Evolutionary conservation across 2,888 invertebrate genomes (phyloP).

Genomic region (Dicranocentrus wangi): DNA sequence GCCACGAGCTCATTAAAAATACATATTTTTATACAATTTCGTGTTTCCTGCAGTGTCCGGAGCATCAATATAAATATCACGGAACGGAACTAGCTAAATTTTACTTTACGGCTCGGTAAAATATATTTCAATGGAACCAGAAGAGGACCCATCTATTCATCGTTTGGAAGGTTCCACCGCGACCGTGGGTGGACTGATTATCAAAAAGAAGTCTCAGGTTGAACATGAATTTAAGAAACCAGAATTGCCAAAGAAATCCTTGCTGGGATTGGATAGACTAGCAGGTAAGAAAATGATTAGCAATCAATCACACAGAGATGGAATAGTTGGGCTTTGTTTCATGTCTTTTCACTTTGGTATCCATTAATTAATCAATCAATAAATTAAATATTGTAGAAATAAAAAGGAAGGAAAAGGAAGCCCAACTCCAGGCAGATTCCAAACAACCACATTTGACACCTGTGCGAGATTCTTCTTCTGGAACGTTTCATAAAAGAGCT

Average conservation of each 20-base stretch:
- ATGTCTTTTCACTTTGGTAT: too few relatives aligned
- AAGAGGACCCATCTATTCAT: slow-evolving; percentile 79
- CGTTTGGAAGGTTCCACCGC: slow-evolving; percentile 82
- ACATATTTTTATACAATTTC: too few relatives aligned
- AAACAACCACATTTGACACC: slow-evolving; percentile 73
- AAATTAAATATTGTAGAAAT: slow-evolving; percentile 73
- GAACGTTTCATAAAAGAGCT: slow-evolving; percentile 53
- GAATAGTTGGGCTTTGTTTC: background rate
- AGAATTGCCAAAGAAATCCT: slow-evolving; percentile 82
- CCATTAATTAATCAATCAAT: too few relatives aligned
- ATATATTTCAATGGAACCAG: slow-evolving; percentile 73
- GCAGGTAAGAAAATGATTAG: slow-evolving; percentile 77
- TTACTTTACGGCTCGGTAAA: background rate
- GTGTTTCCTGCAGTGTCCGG: too few relatives aligned
- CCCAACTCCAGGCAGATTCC: slow-evolving; percentile 70
- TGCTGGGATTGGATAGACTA: slow-evolving; percentile 88
- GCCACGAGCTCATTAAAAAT: too few relatives aligned
- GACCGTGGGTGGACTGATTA: slow-evolving; percentile 82
- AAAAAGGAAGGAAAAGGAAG: slow-evolving; percentile 74
- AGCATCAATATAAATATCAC: background rate
- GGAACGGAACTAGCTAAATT: background rate
- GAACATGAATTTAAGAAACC: slow-evolving; percentile 78
- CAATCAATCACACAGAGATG: background rate
- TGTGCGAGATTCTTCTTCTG: slow-evolving; percentile 52
- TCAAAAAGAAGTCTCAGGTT: slow-evolving; percentile 80